Evolutionary conservation across 1,140 invertebrate species (phyloP), one percentile per base, ranked within the genome.

Genomic region (Telenomus remus): DNA sequence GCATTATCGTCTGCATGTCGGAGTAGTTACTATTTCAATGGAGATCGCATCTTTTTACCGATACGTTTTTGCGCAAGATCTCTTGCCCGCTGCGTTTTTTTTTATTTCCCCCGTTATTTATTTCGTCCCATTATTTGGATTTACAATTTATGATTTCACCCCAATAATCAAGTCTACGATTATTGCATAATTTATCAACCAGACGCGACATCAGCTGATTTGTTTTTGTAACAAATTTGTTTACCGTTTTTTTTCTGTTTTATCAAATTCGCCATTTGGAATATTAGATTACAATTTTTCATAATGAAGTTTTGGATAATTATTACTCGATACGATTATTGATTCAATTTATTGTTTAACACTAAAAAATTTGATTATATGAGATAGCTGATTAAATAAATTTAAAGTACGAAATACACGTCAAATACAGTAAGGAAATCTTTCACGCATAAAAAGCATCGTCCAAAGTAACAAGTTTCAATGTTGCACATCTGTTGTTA

Each of bases 1-100:
- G 76, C 82, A 85, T 84, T 84, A 82, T 85, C 80, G 77, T 79
- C 80, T 86, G 85, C 84, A 85, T 86, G 84, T 79, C 83, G 84
- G 79, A 86, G 81, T 82, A 82, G 78, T 83, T 82, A 68, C 78
- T 81, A 84, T 85, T 83, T 83, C 50, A 70, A 70, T 76, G 48
- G 54, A 66, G 60, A 65, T 54, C 66, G 55, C 42, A 56, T 63
- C 56, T 54, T 42, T 13, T 56, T 60, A 27, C 19, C 6, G 19
- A 27, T 27, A 3, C 6, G 19, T 27, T 27, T 27, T 27, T 1
- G 1, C 19, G 1, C 19, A n/a, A n/a, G n/a, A n/a, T 27, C 19
- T 27, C 55, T 56, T 47, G 46, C 19, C 6, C 39, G n/a, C 53
- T 59, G 11, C 27, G 14, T 10, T 13, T 35, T 3, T 15, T 12